These are phyloP conservation scores for Acanthiza pusilla DNA, from an alignment of 2,797 vertebrate species.

Conservation along the genomic window DNA sequence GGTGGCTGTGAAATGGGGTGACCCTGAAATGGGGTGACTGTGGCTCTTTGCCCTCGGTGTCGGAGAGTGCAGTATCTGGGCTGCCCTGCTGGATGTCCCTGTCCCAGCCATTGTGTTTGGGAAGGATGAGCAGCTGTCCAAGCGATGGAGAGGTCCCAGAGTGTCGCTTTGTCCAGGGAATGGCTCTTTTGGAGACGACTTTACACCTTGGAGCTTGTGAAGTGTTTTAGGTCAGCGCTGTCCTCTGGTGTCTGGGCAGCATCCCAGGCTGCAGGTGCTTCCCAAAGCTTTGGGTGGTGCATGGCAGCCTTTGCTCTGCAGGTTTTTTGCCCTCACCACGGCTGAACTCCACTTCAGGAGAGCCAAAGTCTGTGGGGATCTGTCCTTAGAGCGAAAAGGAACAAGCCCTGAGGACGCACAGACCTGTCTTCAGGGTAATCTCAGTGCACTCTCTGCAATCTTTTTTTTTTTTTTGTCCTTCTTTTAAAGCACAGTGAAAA, in stretches of 20 bases:
- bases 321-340: not conserved
- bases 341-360: fast-evolving
- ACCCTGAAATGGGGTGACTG: fast-evolving
- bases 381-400: not conserved
- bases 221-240: not conserved
- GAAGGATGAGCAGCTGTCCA: not conserved
- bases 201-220: not conserved
- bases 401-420: not conserved
- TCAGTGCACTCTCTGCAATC: not conserved
- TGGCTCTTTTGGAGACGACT: fast-evolving
- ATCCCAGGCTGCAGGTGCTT: not conserved
- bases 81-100: not conserved
- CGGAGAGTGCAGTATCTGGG: not conserved
- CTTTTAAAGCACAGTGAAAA: not conserved
- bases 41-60: not conserved
- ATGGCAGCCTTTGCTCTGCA: not conserved
- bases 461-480: not conserved
- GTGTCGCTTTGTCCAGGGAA: fast-evolving
- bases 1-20: fast-evolving
- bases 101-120: not conserved
- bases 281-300: not conserved
- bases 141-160: fast-evolving
- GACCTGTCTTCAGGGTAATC: not conserved
- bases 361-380: not conserved
- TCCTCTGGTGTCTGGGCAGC: not conserved